Percentiles rank a stretch among this genome's conserved stretches.
phyloP scores from a whole-genome alignment of 2,888 invertebrate genomes.

The Synergus umbraculus region DNA sequence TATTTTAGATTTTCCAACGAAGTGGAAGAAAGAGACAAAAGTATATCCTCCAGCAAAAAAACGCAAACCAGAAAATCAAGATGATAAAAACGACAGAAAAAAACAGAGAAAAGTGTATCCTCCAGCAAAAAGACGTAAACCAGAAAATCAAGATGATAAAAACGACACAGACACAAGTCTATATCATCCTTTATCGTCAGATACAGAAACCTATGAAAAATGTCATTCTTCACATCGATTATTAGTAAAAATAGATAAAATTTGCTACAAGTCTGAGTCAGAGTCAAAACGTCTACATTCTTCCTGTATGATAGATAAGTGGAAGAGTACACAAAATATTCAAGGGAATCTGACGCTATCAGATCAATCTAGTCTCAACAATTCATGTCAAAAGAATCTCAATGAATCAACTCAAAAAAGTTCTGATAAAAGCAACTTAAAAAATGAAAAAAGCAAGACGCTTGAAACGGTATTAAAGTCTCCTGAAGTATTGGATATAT shows the following conservation, averaged over 20 bases:
- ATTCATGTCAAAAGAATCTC: conserved; percentile 2
- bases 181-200: neutral
- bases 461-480: neutral
- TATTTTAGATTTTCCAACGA: neutral
- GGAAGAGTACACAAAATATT: conserved; percentile 42
- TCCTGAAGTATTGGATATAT: neutral
- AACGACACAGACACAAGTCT: neutral
- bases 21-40: neutral
- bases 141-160: neutral
- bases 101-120: neutral
- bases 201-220: neutral
- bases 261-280: conserved; percentile 64
- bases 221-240: conserved; percentile 61
- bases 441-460: neutral
- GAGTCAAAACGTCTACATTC: conserved; percentile 55
- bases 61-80: neutral
- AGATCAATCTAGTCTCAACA: conserved; percentile 19
- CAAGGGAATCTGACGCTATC: neutral
- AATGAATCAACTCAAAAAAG: neutral
- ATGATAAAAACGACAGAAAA: neutral
- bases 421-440: neutral
- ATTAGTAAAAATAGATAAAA: conserved; percentile 70
- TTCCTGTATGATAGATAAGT: neutral
- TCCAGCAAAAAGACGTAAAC: neutral
- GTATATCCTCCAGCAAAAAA: neutral